phyloP scores from a whole-genome alignment of 2,113 vertebrate species.

The Microtus richardsoni region DNA sequence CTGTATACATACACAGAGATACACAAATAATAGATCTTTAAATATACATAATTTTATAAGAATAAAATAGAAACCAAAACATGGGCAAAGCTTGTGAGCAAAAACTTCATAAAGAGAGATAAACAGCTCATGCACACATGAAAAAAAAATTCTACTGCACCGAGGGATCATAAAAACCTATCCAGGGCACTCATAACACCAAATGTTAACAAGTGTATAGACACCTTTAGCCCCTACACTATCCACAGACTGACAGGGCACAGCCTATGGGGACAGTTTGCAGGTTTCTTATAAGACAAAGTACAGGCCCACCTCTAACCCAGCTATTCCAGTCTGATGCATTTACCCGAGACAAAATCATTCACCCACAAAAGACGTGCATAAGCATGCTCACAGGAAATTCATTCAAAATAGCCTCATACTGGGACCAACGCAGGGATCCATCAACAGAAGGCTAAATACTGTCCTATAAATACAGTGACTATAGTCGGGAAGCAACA shows the following conservation, averaged over 20 bases:
- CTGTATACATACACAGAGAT: background rate
- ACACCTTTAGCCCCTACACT: background rate
- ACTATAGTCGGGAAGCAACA: background rate
- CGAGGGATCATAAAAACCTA: background rate
- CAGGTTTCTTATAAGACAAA: background rate
- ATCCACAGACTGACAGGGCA: background rate
- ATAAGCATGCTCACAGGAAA: background rate
- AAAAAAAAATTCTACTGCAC: background rate
- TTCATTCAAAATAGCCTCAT: background rate
- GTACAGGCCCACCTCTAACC: background rate
- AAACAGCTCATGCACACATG: background rate
- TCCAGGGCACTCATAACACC: background rate
- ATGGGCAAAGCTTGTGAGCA: background rate
- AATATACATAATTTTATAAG: background rate
- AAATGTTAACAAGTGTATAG: background rate
- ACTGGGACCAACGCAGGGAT: background rate
- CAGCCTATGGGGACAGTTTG: background rate
- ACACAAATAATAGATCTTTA: background rate
- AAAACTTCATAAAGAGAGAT: background rate
- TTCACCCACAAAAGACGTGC: background rate
- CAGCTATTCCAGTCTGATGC: background rate
- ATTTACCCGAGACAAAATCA: background rate
- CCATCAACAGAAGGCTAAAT: background rate
- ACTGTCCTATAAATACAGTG: background rate
- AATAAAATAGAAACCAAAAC: background rate